These are phyloP conservation scores for Cotesia congregata DNA, from an alignment of 2,888 invertebrate species.

Conservation along the genomic window DNA sequence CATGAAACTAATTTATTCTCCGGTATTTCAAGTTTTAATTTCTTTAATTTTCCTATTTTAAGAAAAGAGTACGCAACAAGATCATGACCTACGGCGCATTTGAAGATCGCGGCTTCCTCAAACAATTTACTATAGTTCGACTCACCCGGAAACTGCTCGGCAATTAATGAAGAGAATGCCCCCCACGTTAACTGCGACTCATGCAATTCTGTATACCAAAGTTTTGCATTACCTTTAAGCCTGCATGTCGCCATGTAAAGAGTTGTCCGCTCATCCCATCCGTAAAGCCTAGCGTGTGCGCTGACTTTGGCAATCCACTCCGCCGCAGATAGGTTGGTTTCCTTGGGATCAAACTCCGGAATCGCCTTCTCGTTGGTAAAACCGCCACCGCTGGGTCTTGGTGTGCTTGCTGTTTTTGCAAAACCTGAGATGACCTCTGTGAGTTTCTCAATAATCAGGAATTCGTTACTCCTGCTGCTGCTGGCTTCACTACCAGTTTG, in stretches of 20 bases:
- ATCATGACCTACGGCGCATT: no score
- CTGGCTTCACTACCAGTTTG: neutral
- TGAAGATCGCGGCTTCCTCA: no score
- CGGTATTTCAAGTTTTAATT: slow-evolving; percentile 21
- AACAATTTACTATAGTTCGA: no score
- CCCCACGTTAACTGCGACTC: slow-evolving; percentile 20
- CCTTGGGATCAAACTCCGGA: slow-evolving; percentile 21
- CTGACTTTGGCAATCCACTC: slow-evolving; percentile 24
- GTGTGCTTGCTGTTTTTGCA: neutral
- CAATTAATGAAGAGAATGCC: slow-evolving; percentile 10
- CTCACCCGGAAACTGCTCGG: slow-evolving; percentile 18
- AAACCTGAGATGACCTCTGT: neutral
- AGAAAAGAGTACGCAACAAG: no score
- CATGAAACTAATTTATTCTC: slow-evolving; percentile 30
- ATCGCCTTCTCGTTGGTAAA: slow-evolving; percentile 23
- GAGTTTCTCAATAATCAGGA: neutral
- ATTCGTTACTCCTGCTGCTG: neutral
- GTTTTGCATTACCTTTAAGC: slow-evolving; percentile 24
- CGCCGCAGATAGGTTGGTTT: slow-evolving; percentile 8
- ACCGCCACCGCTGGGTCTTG: neutral
- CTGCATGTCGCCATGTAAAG: slow-evolving; percentile 27
- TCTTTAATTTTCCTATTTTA: no score
- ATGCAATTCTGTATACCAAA: slow-evolving; percentile 26
- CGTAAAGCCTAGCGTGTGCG: slow-evolving; percentile 2
- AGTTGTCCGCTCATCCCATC: slow-evolving; percentile 25